These are phyloP conservation scores for Boloria euphrosyne DNA, from an alignment of 2,888 invertebrate genomes.

Conservation along the genomic window DNA sequence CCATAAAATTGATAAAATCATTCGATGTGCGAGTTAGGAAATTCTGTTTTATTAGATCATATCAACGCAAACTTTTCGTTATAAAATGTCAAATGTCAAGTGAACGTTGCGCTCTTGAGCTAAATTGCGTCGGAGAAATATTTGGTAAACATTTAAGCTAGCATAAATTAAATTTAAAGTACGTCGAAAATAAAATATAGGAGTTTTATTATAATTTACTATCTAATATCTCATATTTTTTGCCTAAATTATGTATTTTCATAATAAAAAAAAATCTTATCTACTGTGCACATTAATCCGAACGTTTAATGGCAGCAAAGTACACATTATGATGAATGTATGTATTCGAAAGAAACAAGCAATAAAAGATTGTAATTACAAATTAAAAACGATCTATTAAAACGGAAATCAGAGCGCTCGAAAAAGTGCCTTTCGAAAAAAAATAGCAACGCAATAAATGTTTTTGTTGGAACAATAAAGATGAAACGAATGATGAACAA, in stretches of 20 bases:
- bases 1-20: constrained; percentile 10
- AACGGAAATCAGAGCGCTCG: constrained; percentile 13
- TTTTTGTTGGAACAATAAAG: constrained; percentile 48
- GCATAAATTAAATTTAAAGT: neutral
- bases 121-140: neutral
- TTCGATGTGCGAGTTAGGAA: constrained; percentile 15
- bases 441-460: constrained; percentile 36
- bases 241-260: too few relatives aligned
- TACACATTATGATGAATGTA: neutral
- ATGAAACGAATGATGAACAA: constrained; percentile 40
- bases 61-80: constrained; percentile 41
- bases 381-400: constrained; percentile 22
- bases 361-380: constrained; percentile 19
- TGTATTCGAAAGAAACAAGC: constrained; percentile 1
- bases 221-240: too few relatives aligned
- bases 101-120: constrained; percentile 21
- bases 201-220: too few relatives aligned
- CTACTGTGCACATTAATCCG: neutral
- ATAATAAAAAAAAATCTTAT: too few relatives aligned
- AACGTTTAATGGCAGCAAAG: too few relatives aligned
- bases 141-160: neutral
- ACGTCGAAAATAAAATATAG: neutral
- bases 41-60: constrained; percentile 24
- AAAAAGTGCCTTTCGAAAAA: constrained; percentile 28
- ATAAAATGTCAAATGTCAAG: constrained; percentile 54